Evolutionary conservation across 2,797 vertebrate genomes (phyloP), one percentile per base, ranked within the genome.

Genomic region (Mallotus villosus): DNA sequence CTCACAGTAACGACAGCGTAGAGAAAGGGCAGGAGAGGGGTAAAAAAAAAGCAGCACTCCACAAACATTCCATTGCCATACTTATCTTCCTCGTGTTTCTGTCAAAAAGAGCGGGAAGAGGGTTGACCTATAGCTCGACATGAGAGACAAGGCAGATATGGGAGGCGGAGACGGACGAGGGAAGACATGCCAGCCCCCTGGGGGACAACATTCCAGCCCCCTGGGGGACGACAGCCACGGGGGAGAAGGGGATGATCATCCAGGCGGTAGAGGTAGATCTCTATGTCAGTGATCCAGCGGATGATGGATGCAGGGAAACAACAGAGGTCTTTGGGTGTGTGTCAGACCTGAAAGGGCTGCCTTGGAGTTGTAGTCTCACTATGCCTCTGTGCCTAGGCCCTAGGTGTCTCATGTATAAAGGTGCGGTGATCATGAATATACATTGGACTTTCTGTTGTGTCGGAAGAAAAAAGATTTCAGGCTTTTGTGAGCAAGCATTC

Each of bases 111-210:
- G 24, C 14, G 1, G 66, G 16, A 68, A 34, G 63, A 82, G 46
- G 1, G 63, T 22, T 80, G 78, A 75, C 73, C 65, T 78, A 81
- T 73, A 67, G 46, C 63, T 58, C 57, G 32, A 80, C 74, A 72
- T 46, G 41, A n/a, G 4, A 3, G 22, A 57, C 70, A 29, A 14
- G 63, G 5, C 12, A 14, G 32, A 64, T 21, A 12, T 37, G 9
- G 63, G 32, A 19, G 19, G 32, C n/a, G 41, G 21, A 14, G n/a
- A 41, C 19, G 12, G n/a, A 64, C n/a, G 21, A 64, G 59, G 63
- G 34, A 11, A 21, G 63, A 21, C 17, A 46, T 46, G 63, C 37
- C 63, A 64, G 34, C 63, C 41, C 51, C 3, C 51, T 1, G 4
- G 17, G 51, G 19, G 16, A 8, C 16, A 4, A 16, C 51, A n/a